Base-by-base conservation (phyloP, 2,888 invertebrate species). In the Acleris literana region DNA sequence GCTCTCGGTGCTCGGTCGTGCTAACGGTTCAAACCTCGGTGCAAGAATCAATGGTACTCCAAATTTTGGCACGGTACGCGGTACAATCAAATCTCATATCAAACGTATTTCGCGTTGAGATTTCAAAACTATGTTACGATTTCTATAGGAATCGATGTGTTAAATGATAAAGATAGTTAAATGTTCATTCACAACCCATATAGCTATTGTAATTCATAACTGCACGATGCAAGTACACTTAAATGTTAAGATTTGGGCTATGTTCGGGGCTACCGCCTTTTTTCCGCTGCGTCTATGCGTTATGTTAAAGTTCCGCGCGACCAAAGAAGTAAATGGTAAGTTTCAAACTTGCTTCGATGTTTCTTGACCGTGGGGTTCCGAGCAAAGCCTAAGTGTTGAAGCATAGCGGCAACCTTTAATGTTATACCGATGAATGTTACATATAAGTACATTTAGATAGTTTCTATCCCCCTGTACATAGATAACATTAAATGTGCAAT, bases 401-500 rank as follows among this genome's bases (percentile, higher is more conserved):
- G 71, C 75, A 78, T 88, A 86, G 86, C 76, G 81, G 81, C 83
- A 81, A 82, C 78, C 85, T 77, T 81, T 66, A 62, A 62, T 66
- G 62, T 66, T 66, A 66, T 62, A 62, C 86, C 76, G 86, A 88
- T 85, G 85, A 84, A 87, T 83, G 85, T 85, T 84, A 82, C 82
- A 83, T 75, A 39, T 66, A 66, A 77, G 75, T 81, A 70, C 76
- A 77, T 73, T 69, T 77, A 70, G 81, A 80, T 90, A 87, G 85
- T 85, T 76, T 81, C 85, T 82, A 85, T 82, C 82, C 83, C 87
- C 80, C 68, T 92, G 92, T 92, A 92, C 76, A 92, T 92, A 92
- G 78, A 82, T 78, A 78, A 84, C 81, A 79, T 84, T 90, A 76
- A 83, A 87, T 92, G 92, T 90, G 89, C 90, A 90, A 91, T 92